A percentile compares a stretch with the other conserved stretches of the same genome.
phyloP scores from a whole-genome alignment of 1,140 invertebrate genomes.

The Hyposmocoma kahamanoa region DNA sequence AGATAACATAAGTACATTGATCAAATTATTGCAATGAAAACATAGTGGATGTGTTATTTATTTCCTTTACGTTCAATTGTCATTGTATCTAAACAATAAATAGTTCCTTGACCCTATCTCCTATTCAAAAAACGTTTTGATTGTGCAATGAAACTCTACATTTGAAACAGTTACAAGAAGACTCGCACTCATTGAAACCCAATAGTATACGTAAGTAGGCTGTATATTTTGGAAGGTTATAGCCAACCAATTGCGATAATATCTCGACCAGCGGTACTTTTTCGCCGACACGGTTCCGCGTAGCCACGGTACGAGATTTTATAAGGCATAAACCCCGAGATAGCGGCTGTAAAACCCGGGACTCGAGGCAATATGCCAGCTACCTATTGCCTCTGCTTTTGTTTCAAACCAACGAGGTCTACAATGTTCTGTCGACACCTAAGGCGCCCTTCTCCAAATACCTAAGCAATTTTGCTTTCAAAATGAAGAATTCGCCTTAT shows the following conservation, averaged over 20 bases:
- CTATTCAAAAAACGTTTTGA: not conserved
- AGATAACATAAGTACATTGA: no score
- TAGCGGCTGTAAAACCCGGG: slow-evolving; percentile 3
- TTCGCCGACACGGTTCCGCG: slow-evolving; percentile 23
- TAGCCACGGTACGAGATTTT: slow-evolving; percentile 33
- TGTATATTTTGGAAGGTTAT: no score
- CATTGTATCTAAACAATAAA: no score
- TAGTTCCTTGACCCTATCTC: no score
- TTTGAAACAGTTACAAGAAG: slow-evolving; percentile 22
- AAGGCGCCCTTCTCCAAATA: no score
- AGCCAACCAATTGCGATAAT: slow-evolving; percentile 29
- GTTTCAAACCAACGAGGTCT: not conserved
- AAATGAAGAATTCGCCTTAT: no score
- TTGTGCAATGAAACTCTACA: not conserved
- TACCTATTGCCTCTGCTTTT: slow-evolving; percentile 1
- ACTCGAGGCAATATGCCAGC: slow-evolving; percentile 5
- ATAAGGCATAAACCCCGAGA: slow-evolving; percentile 18
- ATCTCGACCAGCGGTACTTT: slow-evolving; percentile 28
- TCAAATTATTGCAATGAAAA: no score
- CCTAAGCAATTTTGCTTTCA: no score
- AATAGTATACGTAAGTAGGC: no score
- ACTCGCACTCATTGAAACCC: no score
- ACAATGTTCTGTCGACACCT: not conserved
- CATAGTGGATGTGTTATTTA: no score
- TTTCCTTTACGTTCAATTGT: no score